phyloP scores from a whole-genome alignment of 1,140 invertebrate genomes.

The Batillaria attramentaria region DNA sequence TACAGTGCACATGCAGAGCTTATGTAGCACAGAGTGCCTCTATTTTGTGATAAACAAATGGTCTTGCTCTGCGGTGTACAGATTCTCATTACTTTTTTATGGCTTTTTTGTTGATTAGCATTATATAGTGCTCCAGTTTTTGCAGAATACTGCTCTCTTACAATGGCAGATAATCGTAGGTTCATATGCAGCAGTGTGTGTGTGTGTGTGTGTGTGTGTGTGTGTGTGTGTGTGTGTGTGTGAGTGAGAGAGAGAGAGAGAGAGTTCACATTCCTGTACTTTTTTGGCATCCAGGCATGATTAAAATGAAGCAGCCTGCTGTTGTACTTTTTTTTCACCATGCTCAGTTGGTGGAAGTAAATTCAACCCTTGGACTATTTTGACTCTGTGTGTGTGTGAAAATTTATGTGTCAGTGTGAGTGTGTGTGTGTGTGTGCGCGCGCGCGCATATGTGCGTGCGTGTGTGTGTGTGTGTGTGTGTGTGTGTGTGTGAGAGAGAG shows the following conservation, averaged over 20 bases:
- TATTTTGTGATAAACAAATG: not conserved
- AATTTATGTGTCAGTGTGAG: not conserved
- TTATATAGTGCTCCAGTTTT: not conserved
- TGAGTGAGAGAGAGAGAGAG: not conserved
- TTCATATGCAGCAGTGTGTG: no score
- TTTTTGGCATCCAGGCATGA: not conserved
- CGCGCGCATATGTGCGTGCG: not conserved
- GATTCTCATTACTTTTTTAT: not conserved
- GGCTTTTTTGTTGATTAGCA: not conserved
- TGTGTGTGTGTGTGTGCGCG: no score
- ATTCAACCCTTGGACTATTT: not conserved
- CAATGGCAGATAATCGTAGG: no score
- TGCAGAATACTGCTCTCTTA: not conserved
- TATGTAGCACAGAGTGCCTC: not conserved
- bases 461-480: not conserved
- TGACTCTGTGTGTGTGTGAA: not conserved
- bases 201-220: not conserved
- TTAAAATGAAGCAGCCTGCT: not conserved
- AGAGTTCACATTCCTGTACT: not conserved
- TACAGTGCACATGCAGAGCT: no score
- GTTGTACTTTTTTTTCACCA: not conserved
- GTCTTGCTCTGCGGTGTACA: not conserved
- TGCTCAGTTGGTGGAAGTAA: not conserved
- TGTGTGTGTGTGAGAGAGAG: not conserved
- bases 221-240: not conserved